phyloP scores from a whole-genome alignment of 2,888 invertebrate species.

The Mechanitis mazaeus region DNA sequence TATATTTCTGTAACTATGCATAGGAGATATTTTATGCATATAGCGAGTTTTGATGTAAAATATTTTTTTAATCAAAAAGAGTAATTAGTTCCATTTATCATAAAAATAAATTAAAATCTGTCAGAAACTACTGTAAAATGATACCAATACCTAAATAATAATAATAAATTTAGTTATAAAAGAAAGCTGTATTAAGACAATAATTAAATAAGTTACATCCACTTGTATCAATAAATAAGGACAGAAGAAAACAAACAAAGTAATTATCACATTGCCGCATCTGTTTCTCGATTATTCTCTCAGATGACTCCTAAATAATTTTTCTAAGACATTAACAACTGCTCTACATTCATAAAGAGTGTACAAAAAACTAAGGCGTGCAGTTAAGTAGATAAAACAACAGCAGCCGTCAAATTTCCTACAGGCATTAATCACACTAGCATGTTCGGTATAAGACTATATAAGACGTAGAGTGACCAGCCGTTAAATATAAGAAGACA shows the following conservation, averaged over 20 bases:
- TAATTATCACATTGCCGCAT: constrained; percentile 15
- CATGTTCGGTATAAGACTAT: constrained; percentile 50
- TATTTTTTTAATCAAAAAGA: too few species aligned
- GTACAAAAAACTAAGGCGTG: constrained; percentile 68
- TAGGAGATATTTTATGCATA: too few species aligned
- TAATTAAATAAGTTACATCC: background rate
- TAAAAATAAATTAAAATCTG: too few species aligned
- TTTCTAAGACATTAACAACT: constrained; percentile 66
- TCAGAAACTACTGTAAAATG: too few species aligned
- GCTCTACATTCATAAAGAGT: constrained; percentile 59
- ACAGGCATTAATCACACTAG: constrained; percentile 73
- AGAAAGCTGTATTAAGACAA: too few species aligned
- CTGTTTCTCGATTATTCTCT: constrained; percentile 22
- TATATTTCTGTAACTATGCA: too few species aligned
- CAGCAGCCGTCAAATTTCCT: constrained; percentile 75
- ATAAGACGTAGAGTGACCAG: constrained; percentile 49
- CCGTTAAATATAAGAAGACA: background rate
- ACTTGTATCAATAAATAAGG: constrained; percentile 3
- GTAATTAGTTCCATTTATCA: too few species aligned
- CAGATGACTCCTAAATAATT: constrained; percentile 38
- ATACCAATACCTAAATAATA: too few species aligned
- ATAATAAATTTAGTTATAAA: too few species aligned
- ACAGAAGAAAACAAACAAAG: constrained; percentile 4
- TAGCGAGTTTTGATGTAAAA: too few species aligned
- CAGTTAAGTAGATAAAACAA: constrained; percentile 76